These are phyloP conservation scores for Myopa testacea DNA, from an alignment of 2,888 invertebrate species.

Conservation along the genomic window DNA sequence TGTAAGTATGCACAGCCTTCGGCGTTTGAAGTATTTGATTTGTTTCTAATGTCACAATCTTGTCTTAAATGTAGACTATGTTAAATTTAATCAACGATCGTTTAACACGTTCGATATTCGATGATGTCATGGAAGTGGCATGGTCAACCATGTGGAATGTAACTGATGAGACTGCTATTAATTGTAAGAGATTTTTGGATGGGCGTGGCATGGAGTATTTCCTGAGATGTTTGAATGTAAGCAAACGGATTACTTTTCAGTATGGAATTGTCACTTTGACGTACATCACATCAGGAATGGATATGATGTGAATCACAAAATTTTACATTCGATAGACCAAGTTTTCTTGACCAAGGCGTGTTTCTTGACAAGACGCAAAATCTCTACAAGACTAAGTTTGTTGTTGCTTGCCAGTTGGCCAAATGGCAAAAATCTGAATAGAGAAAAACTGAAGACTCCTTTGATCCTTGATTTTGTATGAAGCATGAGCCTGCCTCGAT, in stretches of 20 bases:
- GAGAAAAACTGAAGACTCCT: too few relatives aligned
- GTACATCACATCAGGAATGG: too few relatives aligned
- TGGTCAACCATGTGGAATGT: constrained; percentile 99
- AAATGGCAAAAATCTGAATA: too few relatives aligned
- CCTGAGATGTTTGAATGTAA: constrained; percentile 85
- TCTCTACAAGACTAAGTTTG: too few relatives aligned
- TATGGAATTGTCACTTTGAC: too few relatives aligned
- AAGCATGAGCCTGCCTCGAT: too few relatives aligned
- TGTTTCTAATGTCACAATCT: neutral
- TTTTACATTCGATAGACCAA: too few relatives aligned
- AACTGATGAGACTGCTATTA: constrained; percentile 94
- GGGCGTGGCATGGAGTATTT: constrained; percentile 92
- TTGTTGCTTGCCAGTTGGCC: too few relatives aligned
- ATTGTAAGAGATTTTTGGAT: constrained; percentile 91
- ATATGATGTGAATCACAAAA: too few relatives aligned
- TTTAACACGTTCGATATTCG: constrained; percentile 81
- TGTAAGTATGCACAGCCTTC: constrained; percentile 70
- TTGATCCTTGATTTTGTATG: too few relatives aligned
- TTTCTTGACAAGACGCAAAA: too few relatives aligned
- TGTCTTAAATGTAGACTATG: constrained; percentile 77
- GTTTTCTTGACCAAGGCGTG: too few relatives aligned
- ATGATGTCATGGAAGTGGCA: constrained; percentile 96
- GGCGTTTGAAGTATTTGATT: neutral
- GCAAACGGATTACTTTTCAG: constrained; percentile 46
- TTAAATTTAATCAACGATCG: constrained; percentile 86